Percentiles rank a stretch among this genome's conserved stretches.
Conservation (phyloP, 2,888 invertebrate genomes). For the Brenthis daphne region DNA sequence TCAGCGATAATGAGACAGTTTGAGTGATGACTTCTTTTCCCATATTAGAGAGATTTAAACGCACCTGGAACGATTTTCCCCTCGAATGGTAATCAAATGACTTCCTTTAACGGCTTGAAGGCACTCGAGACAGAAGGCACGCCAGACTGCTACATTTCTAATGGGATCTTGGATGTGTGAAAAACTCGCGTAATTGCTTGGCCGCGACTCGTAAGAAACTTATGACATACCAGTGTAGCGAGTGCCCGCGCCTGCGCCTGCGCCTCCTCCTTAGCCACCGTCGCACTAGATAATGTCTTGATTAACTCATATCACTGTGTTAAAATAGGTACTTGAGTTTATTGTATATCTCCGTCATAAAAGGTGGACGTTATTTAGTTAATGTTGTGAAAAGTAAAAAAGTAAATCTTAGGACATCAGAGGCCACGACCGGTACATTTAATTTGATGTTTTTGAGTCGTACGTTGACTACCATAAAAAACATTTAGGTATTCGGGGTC, state of each 20-base stretch:
- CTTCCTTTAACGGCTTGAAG: conserved; percentile 2
- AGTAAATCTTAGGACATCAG: background rate
- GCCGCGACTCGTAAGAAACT: conserved; percentile 14
- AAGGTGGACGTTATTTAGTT: no score
- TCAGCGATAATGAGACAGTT: conserved; percentile 8
- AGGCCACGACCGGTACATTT: no score
- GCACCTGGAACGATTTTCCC: conserved; percentile 10
- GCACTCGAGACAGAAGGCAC: background rate
- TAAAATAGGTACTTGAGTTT: no score
- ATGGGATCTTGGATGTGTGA: conserved; percentile 17
- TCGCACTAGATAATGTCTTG: no score
- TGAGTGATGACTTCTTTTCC: conserved; percentile 19
- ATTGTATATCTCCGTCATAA: no score
- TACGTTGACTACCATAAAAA: conserved; percentile 19
- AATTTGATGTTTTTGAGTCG: background rate
- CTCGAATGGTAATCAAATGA: conserved; percentile 22
- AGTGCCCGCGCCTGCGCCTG: no score
- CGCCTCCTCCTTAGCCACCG: no score
- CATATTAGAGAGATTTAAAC: conserved; percentile 12
- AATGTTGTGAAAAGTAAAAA: background rate
- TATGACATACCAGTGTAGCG: conserved; percentile 7
- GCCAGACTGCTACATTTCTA: conserved; percentile 12
- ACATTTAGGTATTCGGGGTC: conserved; percentile 18
- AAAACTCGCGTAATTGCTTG: conserved; percentile 10
- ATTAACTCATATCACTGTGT: no score